A percentile compares a stretch with the other conserved stretches of the same genome.
Conservation (phyloP, 2,797 vertebrate species). For the Poeciliopsis infans region DNA sequence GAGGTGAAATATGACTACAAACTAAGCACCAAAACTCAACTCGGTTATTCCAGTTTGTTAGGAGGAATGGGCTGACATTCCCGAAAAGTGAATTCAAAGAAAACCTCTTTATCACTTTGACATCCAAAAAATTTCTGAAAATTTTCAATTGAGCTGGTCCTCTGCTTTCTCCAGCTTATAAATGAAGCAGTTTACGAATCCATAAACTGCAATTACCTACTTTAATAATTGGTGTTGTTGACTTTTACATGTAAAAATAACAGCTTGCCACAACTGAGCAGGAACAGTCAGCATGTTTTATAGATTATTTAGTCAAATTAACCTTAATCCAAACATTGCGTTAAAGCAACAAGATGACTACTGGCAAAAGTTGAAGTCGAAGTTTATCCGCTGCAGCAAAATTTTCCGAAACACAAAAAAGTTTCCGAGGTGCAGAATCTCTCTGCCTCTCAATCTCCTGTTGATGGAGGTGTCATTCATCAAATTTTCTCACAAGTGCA, state of each 20-base stretch:
- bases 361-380: conserved; percentile 11
- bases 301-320: neutral
- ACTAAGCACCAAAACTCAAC: neutral
- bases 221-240: neutral
- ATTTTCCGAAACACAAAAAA: conserved; percentile 34
- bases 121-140: neutral
- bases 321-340: neutral
- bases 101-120: neutral
- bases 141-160: no score
- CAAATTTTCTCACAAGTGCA: conserved; percentile 53
- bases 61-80: neutral
- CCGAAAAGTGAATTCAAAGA: neutral
- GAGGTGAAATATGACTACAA: neutral
- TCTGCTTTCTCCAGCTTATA: neutral
- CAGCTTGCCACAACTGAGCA: neutral
- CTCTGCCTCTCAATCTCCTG: conserved; percentile 32
- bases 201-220: neutral
- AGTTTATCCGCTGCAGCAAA: conserved; percentile 18
- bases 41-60: neutral
- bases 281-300: neutral
- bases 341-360: conserved; percentile 12
- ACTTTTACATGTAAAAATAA: neutral
- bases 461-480: conserved; percentile 62
- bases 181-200: neutral
- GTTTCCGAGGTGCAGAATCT: conserved; percentile 26